These are phyloP conservation scores for Rhynchomys soricoides DNA, from an alignment of 2,113 vertebrate species.

Conservation along the genomic window DNA sequence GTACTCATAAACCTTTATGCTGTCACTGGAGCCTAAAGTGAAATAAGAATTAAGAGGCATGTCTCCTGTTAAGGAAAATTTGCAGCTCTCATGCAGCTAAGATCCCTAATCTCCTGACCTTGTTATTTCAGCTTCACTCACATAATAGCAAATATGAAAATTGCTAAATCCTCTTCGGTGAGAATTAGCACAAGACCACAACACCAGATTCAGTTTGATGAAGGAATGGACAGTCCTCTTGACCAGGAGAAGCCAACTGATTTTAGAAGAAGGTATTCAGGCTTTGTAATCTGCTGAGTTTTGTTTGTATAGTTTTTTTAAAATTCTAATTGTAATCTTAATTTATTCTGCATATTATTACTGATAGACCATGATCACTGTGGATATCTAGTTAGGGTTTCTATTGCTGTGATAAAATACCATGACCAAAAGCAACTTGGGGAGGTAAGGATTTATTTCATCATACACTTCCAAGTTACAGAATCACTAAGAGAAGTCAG, in stretches of 20 bases:
- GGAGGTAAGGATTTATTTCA: not conserved
- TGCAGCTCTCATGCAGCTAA: not conserved
- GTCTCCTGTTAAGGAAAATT: not conserved
- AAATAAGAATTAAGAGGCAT: constrained; percentile 22
- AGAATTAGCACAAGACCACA: constrained; percentile 56
- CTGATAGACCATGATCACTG: not conserved
- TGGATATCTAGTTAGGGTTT: not conserved
- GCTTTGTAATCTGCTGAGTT: not conserved
- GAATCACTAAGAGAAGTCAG: not conserved
- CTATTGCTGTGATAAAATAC: not conserved
- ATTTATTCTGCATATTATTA: not conserved
- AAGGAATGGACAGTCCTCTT: constrained; percentile 81
- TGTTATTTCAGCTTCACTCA: constrained; percentile 84
- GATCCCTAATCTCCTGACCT: constrained; percentile 41
- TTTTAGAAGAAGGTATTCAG: constrained; percentile 80
- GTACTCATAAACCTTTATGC: constrained; percentile 1
- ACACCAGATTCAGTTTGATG: constrained; percentile 88
- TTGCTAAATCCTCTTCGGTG: constrained; percentile 81
- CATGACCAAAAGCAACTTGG: not conserved
- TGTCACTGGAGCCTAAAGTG: not conserved
- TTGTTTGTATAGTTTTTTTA: not conserved
- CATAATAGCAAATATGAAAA: constrained; percentile 92
- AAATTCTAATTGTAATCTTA: not conserved
- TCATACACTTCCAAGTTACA: not conserved
- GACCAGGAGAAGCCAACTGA: constrained; percentile 57